phyloP scores from a whole-genome alignment of 1,140 invertebrate genomes.

The Drosophila micromelanica region DNA sequence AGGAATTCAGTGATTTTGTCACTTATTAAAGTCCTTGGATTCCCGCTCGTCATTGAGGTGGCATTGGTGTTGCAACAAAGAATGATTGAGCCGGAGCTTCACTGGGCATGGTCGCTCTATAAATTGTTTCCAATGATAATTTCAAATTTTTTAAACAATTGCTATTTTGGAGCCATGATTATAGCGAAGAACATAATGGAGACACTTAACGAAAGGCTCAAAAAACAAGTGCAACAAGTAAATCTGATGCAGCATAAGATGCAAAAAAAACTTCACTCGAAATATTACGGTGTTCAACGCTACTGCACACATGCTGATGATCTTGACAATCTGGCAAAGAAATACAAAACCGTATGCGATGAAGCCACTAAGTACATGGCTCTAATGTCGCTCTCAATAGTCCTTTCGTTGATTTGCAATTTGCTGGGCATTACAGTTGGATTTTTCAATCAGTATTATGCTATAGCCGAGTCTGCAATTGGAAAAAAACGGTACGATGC shows the following conservation, averaged over 20 bases:
- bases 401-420: constrained; percentile 71
- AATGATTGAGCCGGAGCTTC: constrained; percentile 49
- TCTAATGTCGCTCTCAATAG: constrained; percentile 57
- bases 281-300: constrained; percentile 68
- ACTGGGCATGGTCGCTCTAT: constrained; percentile 55
- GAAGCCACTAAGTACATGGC: constrained; percentile 54
- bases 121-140: constrained; percentile 67
- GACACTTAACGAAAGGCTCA: constrained; percentile 50
- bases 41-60: constrained; percentile 57
- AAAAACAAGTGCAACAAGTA: constrained; percentile 50
- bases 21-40: constrained; percentile 48
- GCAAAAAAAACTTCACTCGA: constrained; percentile 39
- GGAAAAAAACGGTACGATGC: constrained; percentile 61
- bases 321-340: constrained; percentile 51
- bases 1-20: constrained; percentile 44
- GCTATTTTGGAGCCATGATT: constrained; percentile 67
- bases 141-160: constrained; percentile 70
- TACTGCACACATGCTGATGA: constrained; percentile 70
- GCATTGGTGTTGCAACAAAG: constrained; percentile 59
- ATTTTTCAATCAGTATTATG: constrained; percentile 62
- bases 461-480: constrained; percentile 65
- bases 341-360: constrained; percentile 53
- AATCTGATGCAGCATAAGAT: constrained; percentile 54
- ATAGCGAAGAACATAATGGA: constrained; percentile 52
- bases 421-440: constrained; percentile 74